Evolutionary conservation across 1,140 invertebrate genomes (phyloP), one percentile per base, ranked within the genome.

Genomic region (Drosophila kikkawai): DNA sequence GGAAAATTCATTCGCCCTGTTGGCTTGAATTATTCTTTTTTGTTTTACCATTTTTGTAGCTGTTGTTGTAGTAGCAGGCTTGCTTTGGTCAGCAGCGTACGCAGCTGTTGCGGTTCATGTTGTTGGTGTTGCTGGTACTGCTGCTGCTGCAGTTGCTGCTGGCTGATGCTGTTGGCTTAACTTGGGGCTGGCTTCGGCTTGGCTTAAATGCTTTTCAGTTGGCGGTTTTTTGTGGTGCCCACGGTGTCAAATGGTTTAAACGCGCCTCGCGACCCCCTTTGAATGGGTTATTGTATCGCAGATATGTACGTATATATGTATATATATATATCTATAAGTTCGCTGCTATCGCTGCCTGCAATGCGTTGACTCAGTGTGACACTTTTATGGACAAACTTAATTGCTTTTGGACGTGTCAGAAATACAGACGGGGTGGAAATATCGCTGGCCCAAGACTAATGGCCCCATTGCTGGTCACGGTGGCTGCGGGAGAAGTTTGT

Each of bases 301-400:
- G 45, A 63, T 47, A 55, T 22, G 4, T 19, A 19, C 6, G n/a
- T 48, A 15, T 45, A 57, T 45, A 45, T 13, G 4, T 32, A 7
- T 32, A 12, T 29, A 48, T 26, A 29, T 32, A n/a, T 58, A 53
- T 73, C 71, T 71, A 55, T 77, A 73, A 48, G 55, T 64, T 64
- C 53, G 19, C 44, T 36, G 45, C 50, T 70, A 64, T 63, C 65
- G 51, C 32, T 45, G 63, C 63, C 60, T 55, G 75, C 75, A 78
- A 59, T 78, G 77, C 77, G 75, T 79, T 79, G 75, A 79, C 75
- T 79, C 77, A 63, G 59, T 81, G 65, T 79, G 77, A 75, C 74
- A 82, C 75, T 83, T 82, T 87, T 82, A 80, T 82, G 85, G 83
- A 70, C 73, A 87, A 87, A 82, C 76, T 87, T 87, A 87, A 87